Conservation (phyloP, 2,888 invertebrate genomes). For the Agriopis aurantiaria region DNA sequence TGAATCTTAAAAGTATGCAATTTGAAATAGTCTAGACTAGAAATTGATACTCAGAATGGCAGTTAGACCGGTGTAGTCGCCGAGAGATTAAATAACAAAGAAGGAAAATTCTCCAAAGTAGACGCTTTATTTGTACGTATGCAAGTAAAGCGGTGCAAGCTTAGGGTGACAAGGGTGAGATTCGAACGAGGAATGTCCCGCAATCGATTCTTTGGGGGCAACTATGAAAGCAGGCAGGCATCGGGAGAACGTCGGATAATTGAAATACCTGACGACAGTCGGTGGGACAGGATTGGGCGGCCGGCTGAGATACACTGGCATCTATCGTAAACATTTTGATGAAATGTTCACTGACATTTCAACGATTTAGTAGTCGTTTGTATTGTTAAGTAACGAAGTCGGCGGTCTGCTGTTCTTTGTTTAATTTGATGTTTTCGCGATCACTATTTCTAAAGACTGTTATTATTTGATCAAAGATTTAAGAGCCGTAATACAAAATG, state of each 20-base stretch:
- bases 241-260: constrained; percentile 63
- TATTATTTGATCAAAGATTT: neutral
- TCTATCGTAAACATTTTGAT: constrained; percentile 61
- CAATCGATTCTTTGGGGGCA: constrained; percentile 64
- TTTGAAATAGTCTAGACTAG: constrained; percentile 31
- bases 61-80: constrained; percentile 18
- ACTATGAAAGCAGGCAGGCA: constrained; percentile 50
- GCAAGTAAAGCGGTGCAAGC: constrained; percentile 51
- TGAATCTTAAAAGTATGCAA: constrained; percentile 10
- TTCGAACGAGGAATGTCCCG: constrained; percentile 63
- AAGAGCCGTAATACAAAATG: neutral
- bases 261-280: constrained; percentile 66
- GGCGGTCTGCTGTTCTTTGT: constrained; percentile 24
- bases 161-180: constrained; percentile 61
- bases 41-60: constrained; percentile 13
- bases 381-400: constrained; percentile 39
- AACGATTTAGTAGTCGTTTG: constrained; percentile 41
- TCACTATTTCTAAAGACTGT: constrained; percentile 1
- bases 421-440: constrained; percentile 13
- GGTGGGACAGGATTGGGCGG: constrained; percentile 55
- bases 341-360: constrained; percentile 56
- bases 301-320: constrained; percentile 48
- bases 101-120: constrained; percentile 33
- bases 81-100: constrained; percentile 40
- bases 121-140: constrained; percentile 44